Percentiles rank a stretch among this genome's conserved stretches.
These are phyloP conservation scores for Euglossa dilemma DNA, from an alignment of 1,140 invertebrate genomes.

Conservation along the genomic window DNA sequence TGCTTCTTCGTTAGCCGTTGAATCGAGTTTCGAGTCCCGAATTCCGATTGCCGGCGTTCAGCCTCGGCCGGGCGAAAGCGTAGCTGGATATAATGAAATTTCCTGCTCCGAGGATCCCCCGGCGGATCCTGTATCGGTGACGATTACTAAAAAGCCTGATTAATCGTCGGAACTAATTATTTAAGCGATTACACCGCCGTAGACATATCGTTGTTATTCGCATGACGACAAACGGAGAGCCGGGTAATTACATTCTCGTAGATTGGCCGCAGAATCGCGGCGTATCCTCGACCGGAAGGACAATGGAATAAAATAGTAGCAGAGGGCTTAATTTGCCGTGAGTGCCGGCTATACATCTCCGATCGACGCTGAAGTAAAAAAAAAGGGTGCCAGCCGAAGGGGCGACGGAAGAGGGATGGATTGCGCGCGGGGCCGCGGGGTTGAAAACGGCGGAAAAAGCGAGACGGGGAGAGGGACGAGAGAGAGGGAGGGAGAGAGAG, in stretches of 20 bases:
- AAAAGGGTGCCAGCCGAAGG: constrained; percentile 29
- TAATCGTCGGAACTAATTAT: constrained; percentile 46
- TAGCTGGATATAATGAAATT: constrained; percentile 42
- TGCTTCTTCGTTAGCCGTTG: constrained; percentile 1
- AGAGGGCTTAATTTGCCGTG: constrained; percentile 58
- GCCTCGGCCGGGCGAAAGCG: not conserved
- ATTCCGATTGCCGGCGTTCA: constrained; percentile 32
- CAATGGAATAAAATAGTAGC: constrained; percentile 52
- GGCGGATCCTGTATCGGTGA: constrained; percentile 29
- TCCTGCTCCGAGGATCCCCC: constrained; percentile 36
- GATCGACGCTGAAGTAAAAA: constrained; percentile 48
- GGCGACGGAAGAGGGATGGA: constrained; percentile 3
- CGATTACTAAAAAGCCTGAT: constrained; percentile 21
- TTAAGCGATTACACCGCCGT: constrained; percentile 28
- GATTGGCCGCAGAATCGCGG: constrained; percentile 35
- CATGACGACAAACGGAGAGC: constrained; percentile 13
- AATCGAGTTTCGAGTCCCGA: constrained; percentile 9
- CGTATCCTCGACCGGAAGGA: constrained; percentile 42
- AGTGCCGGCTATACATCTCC: constrained; percentile 53
- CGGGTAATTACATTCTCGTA: constrained; percentile 41
- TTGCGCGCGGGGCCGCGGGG: not conserved
- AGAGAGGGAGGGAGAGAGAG: constrained; percentile 59
- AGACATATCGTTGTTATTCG: constrained; percentile 33
- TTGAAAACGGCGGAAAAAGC: not conserved
- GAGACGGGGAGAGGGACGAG: constrained; percentile 30